A percentile compares a stretch with the other conserved stretches of the same genome.
phyloP scores from a whole-genome alignment of 2,113 vertebrate species.

The Bostrychus sinensis region DNA sequence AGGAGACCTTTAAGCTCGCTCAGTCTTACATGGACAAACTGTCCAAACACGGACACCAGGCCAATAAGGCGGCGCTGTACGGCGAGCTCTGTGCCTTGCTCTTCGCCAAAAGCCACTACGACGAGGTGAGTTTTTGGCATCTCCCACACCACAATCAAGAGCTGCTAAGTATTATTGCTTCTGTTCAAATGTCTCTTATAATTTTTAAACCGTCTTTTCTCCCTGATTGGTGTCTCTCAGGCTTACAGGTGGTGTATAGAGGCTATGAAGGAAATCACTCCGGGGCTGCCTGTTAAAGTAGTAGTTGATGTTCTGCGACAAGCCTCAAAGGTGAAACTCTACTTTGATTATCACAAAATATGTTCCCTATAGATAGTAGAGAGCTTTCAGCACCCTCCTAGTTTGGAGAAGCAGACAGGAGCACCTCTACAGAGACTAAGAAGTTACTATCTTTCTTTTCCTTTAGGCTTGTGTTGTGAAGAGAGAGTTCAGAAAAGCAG shows the following conservation, averaged over 20 bases:
- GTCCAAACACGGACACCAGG: slow-evolving; percentile 93
- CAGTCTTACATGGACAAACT: slow-evolving; percentile 98
- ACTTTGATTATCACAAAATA: background rate
- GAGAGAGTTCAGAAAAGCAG: slow-evolving; percentile 97
- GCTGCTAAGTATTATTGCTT: too few species aligned
- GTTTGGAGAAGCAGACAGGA: too few species aligned
- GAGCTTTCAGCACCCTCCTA: too few species aligned
- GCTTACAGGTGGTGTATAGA: slow-evolving; percentile 99
- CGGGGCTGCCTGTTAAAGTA: slow-evolving; percentile 94
- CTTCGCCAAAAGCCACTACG: slow-evolving; percentile 99
- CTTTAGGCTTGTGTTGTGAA: slow-evolving; percentile 96
- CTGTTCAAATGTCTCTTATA: too few species aligned
- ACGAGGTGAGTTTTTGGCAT: slow-evolving; percentile 84
- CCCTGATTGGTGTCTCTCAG: slow-evolving; percentile 64
- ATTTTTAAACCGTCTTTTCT: background rate
- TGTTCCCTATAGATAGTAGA: too few species aligned
- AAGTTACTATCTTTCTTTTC: slow-evolving; percentile 5
- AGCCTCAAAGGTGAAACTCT: slow-evolving; percentile 90
- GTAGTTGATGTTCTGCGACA: slow-evolving; percentile 97
- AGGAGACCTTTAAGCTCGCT: slow-evolving; percentile 96
- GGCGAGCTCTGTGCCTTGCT: slow-evolving; percentile 96
- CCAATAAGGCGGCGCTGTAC: slow-evolving; percentile 96
- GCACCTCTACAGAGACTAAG: too few species aligned
- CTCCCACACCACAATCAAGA: too few species aligned
- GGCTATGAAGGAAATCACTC: slow-evolving; percentile 96